Conservation (phyloP, 2,113 vertebrate species). For the Oxyura jamaicensis region DNA sequence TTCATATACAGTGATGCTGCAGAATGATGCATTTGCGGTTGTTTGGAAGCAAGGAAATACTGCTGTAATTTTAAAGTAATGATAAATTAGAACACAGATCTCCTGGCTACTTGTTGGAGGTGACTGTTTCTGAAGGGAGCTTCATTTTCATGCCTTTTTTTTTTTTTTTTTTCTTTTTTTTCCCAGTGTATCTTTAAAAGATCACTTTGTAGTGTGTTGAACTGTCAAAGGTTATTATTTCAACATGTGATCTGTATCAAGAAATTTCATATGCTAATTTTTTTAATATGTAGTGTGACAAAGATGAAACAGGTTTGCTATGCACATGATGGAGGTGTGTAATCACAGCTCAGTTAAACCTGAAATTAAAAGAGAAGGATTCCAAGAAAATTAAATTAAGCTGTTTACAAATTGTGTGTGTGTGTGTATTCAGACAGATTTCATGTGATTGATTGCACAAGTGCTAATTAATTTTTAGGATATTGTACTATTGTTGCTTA, state of each 20-base stretch:
- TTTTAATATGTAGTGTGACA: background rate
- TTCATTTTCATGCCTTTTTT: background rate
- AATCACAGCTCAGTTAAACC: conserved; percentile 16
- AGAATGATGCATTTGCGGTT: background rate
- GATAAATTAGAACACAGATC: background rate
- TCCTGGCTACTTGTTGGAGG: background rate
- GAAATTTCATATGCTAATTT: background rate
- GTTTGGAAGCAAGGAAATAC: background rate
- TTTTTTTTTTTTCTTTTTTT: too few species aligned
- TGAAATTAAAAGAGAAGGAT: background rate
- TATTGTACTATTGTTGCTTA: background rate
- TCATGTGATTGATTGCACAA: background rate
- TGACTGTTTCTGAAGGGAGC: background rate
- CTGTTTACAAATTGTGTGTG: background rate
- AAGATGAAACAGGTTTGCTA: background rate
- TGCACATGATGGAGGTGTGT: background rate
- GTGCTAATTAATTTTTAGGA: background rate
- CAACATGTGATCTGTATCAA: background rate
- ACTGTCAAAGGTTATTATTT: background rate
- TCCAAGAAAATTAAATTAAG: conserved; percentile 53
- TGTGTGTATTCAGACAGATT: background rate
- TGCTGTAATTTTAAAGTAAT: background rate
- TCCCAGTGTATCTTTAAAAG: background rate
- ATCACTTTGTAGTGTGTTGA: background rate
- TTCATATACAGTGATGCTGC: rapidly evolving